These are phyloP conservation scores for Epinephelus moara DNA, from an alignment of 2,113 vertebrate genomes.

Conservation along the genomic window DNA sequence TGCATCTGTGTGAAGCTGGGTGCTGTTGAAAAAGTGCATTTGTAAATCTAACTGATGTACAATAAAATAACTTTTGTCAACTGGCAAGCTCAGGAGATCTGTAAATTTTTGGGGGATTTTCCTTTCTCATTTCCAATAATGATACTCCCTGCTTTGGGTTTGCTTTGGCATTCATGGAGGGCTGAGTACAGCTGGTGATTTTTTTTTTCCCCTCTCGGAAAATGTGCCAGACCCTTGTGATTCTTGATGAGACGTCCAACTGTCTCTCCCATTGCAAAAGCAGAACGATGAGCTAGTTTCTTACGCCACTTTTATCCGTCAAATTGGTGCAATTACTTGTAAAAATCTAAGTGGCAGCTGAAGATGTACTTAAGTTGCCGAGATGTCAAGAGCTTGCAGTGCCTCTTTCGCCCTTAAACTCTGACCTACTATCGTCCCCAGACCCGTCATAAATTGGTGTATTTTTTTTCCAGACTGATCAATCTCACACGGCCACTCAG, in stretches of 20 bases:
- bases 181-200: constrained; percentile 27
- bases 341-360: not conserved
- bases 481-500: constrained; percentile 19
- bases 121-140: constrained; percentile 5
- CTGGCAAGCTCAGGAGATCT: not conserved
- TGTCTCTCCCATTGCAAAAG: not conserved
- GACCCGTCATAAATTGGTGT: not conserved
- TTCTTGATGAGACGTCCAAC: not conserved
- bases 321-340: not conserved
- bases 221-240: not conserved
- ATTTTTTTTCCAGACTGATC: not conserved
- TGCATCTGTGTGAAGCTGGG: constrained; percentile 17
- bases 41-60: not conserved
- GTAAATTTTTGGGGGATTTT: not conserved
- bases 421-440: not conserved
- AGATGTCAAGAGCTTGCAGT: not conserved
- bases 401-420: not conserved
- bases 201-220: not conserved
- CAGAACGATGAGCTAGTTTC: not conserved
- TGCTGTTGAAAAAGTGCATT: not conserved
- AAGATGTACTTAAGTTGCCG: not conserved
- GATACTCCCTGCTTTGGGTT: constrained; percentile 18
- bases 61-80: not conserved
- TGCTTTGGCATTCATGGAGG: constrained; percentile 18
- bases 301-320: not conserved